Conservation (phyloP, 2,888 invertebrate species). For the Calephelis perditalis region DNA sequence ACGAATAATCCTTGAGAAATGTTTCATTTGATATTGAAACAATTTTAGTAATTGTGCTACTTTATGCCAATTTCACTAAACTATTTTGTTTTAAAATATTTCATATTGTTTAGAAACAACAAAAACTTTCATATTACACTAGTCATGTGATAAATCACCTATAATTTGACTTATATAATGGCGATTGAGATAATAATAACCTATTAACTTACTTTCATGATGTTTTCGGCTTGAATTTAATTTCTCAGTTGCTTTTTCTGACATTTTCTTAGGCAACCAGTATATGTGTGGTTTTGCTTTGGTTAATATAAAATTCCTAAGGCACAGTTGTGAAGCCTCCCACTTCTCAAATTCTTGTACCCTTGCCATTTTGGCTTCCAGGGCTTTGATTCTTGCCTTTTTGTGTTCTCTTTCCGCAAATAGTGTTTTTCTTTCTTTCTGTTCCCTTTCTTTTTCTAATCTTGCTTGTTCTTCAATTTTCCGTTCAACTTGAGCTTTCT, state of each 20-base stretch:
- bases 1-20: too few species aligned
- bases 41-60: too few species aligned
- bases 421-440: constrained; percentile 90
- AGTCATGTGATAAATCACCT: too few species aligned
- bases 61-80: too few species aligned
- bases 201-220: constrained; percentile 78
- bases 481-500: constrained; percentile 89
- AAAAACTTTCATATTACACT: too few species aligned
- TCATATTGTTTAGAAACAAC: too few species aligned
- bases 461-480: constrained; percentile 95
- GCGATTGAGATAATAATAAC: background rate
- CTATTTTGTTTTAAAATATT: too few species aligned
- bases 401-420: constrained; percentile 92
- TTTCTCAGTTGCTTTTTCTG: constrained; percentile 82
- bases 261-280: constrained; percentile 90
- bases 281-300: constrained; percentile 91
- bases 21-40: too few species aligned
- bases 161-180: too few species aligned
- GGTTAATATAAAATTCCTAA: constrained; percentile 91
- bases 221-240: constrained; percentile 80
- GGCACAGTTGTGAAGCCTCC: constrained; percentile 84
- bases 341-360: constrained; percentile 93
- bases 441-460: constrained; percentile 88
- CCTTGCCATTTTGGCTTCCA: constrained; percentile 93
- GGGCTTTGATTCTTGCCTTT: constrained; percentile 90